Percentiles rank a stretch among this genome's conserved stretches.
Conservation (phyloP, 1,140 invertebrate genomes). For the Drosophila auraria region DNA sequence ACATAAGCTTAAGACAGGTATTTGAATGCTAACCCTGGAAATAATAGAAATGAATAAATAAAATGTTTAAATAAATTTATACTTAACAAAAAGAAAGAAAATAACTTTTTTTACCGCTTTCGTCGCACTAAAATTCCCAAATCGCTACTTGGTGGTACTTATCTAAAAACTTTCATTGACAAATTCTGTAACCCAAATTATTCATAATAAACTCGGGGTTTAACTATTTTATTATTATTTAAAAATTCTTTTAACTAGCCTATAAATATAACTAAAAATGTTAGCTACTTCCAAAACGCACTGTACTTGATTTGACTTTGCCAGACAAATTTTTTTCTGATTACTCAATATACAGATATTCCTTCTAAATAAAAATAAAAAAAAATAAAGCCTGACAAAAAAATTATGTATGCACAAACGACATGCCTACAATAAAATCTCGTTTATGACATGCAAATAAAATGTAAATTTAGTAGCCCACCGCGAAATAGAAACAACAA, state of each 20-base stretch:
- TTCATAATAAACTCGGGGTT: too few species aligned
- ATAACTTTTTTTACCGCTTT: too few species aligned
- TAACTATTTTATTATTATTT: neutral
- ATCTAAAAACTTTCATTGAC: too few species aligned
- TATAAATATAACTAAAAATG: neutral
- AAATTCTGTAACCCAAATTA: too few species aligned
- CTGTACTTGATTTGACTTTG: conserved; percentile 29
- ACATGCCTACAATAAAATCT: conserved; percentile 41
- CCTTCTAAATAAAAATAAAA: conserved; percentile 32
- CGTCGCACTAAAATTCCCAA: too few species aligned
- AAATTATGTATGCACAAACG: conserved; percentile 44
- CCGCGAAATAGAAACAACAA: conserved; percentile 36
- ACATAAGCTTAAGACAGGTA: neutral
- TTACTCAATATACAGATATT: conserved; percentile 69
- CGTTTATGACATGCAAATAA: conserved; percentile 73
- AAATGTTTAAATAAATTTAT: too few species aligned
- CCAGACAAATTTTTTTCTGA: conserved; percentile 9
- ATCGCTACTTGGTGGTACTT: too few species aligned
- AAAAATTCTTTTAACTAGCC: neutral
- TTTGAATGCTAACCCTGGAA: neutral
- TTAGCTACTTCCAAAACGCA: neutral
- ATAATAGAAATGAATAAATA: too few species aligned
- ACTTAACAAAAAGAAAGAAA: too few species aligned
- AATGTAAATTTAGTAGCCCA: conserved; percentile 70
- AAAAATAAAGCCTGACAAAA: conserved; percentile 9